phyloP scores from a whole-genome alignment of 2,888 invertebrate genomes.

The Ischnura elegans region DNA sequence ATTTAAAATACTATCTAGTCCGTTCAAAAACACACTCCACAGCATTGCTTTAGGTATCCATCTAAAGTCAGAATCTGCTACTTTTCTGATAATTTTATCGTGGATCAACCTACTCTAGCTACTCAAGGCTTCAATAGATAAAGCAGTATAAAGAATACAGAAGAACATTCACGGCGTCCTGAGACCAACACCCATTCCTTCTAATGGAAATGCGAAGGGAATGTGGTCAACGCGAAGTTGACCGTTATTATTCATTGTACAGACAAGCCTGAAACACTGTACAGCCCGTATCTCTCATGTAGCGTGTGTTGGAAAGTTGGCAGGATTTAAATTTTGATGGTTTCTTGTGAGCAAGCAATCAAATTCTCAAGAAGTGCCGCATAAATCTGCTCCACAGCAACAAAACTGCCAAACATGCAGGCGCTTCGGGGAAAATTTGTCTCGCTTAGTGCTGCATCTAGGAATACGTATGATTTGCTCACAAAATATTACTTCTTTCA shows the following conservation, averaged over 20 bases:
- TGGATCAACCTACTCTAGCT: no score
- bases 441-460: not conserved
- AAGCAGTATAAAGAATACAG: no score
- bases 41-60: no score
- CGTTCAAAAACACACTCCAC: no score
- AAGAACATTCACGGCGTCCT: no score
- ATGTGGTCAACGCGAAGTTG: not conserved
- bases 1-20: no score
- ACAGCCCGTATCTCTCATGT: not conserved
- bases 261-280: not conserved
- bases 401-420: not conserved
- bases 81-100: no score
- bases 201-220: no score
- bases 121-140: no score
- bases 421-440: not conserved
- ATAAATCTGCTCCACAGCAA: not conserved
- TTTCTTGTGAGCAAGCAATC: not conserved
- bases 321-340: not conserved
- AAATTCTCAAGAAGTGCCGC: not conserved
- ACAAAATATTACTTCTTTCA: not conserved
- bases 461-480: not conserved
- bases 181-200: no score
- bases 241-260: not conserved
- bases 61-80: no score
- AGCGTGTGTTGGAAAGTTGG: not conserved